Evolutionary conservation across 2,113 vertebrate species (phyloP).

Genomic region (Pelvicachromis taeniatus): DNA sequence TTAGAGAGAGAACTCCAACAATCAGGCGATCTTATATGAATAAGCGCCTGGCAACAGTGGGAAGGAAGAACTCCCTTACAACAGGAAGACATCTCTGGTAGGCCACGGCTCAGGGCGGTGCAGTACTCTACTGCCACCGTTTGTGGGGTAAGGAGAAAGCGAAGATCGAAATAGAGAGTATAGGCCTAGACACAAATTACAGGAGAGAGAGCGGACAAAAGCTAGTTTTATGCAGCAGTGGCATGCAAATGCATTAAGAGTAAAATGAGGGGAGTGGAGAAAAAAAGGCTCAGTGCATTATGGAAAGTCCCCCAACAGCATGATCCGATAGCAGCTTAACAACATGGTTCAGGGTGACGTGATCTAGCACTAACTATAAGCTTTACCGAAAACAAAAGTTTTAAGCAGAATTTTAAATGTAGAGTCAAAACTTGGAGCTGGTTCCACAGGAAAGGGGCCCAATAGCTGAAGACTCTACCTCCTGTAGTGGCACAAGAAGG

Average conservation of each 20-base stretch:
- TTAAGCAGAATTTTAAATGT: not conserved
- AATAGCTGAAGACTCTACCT: not conserved
- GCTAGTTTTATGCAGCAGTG: not conserved
- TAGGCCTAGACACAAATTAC: not conserved
- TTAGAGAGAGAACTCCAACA: not conserved
- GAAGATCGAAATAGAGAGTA: not conserved
- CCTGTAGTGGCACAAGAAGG: not conserved
- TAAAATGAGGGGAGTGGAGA: not conserved
- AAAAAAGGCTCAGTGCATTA: not conserved
- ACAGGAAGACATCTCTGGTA: not conserved
- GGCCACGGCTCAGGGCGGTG: not conserved
- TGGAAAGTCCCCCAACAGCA: not conserved
- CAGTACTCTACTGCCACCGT: accelerated
- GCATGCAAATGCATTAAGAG: not conserved
- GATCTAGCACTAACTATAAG: not conserved
- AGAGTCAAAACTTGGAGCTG: not conserved
- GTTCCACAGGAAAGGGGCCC: not conserved
- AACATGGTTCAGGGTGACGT: not conserved
- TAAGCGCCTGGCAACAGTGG: not conserved
- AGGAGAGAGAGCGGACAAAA: not conserved
- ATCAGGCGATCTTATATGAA: accelerated
- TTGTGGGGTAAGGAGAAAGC: not conserved
- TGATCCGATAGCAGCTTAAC: not conserved
- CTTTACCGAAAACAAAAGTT: not conserved
- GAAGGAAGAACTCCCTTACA: not conserved